These are phyloP conservation scores for Mystacornis crossleyi DNA, from an alignment of 2,113 vertebrate genomes.

Conservation along the genomic window DNA sequence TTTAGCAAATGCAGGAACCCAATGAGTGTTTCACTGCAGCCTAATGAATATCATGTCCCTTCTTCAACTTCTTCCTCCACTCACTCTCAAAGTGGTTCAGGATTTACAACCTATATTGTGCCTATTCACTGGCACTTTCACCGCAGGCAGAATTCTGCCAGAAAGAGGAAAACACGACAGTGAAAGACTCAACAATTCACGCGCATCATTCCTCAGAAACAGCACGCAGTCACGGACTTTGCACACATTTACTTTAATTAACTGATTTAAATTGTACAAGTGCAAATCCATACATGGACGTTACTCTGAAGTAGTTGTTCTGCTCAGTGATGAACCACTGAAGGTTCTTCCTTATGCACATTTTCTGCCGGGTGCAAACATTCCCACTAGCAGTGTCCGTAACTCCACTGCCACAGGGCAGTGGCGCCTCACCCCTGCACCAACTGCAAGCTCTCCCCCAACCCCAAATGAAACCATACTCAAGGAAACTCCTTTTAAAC, in stretches of 20 bases:
- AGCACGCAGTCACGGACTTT: not conserved
- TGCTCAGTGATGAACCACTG: not conserved
- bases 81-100: not conserved
- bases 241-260: not conserved
- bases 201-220: not conserved
- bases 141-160: not conserved
- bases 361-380: not conserved
- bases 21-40: not conserved
- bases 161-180: rapidly evolving
- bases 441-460: not conserved
- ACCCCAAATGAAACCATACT: not conserved
- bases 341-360: not conserved
- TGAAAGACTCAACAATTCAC: not conserved
- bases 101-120: not conserved
- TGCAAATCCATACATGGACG: rapidly evolving
- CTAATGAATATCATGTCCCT: rapidly evolving
- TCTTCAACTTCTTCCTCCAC: not conserved
- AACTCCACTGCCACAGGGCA: not conserved
- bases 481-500: not conserved
- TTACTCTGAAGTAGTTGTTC: not conserved
- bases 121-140: rapidly evolving
- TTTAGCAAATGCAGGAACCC: not conserved
- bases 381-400: not conserved
- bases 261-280: not conserved
- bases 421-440: not conserved